Conservation (phyloP, 2,113 vertebrate species). For the Calidris pygmaea region DNA sequence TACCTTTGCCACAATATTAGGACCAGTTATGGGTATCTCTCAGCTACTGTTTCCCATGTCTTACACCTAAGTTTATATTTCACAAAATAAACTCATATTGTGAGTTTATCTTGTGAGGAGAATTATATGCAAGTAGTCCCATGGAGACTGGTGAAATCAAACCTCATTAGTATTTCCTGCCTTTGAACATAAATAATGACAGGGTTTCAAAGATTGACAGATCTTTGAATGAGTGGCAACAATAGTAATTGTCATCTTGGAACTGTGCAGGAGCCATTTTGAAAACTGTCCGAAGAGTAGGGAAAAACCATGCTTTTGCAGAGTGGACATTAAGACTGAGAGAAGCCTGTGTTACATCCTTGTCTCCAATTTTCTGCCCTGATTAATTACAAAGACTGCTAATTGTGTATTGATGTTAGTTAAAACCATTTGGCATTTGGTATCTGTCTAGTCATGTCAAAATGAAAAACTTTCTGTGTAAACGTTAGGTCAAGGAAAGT, state of each 20-base stretch:
- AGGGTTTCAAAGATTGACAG: conserved; percentile 65
- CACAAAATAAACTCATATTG: not conserved
- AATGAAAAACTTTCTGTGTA: conserved; percentile 72
- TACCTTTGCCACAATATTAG: conserved; percentile 5
- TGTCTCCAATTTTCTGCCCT: conserved; percentile 86
- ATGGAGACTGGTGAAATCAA: conserved; percentile 58
- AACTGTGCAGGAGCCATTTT: conserved; percentile 68
- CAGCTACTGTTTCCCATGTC: not conserved
- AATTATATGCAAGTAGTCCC: conserved; percentile 2
- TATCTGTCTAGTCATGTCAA: conserved; percentile 73
- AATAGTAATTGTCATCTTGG: conserved; percentile 72
- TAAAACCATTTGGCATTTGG: conserved; percentile 73
- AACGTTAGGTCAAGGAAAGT: conserved; percentile 73
- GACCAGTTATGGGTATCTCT: not conserved
- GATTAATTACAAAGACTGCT: conserved; percentile 84
- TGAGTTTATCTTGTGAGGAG: conserved; percentile 33
- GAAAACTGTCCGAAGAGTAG: conserved; percentile 67
- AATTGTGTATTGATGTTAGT: conserved; percentile 78
- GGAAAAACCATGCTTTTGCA: conserved; percentile 69
- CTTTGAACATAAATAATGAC: conserved; percentile 72
- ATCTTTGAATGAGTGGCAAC: conserved; percentile 65
- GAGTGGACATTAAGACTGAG: conserved; percentile 72
- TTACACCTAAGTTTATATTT: not conserved
- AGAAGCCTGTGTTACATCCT: conserved; percentile 70
- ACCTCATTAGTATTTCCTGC: conserved; percentile 72